Base-by-base conservation (phyloP, 1,140 invertebrate genomes). In the Himalopsyche phryganea region DNA sequence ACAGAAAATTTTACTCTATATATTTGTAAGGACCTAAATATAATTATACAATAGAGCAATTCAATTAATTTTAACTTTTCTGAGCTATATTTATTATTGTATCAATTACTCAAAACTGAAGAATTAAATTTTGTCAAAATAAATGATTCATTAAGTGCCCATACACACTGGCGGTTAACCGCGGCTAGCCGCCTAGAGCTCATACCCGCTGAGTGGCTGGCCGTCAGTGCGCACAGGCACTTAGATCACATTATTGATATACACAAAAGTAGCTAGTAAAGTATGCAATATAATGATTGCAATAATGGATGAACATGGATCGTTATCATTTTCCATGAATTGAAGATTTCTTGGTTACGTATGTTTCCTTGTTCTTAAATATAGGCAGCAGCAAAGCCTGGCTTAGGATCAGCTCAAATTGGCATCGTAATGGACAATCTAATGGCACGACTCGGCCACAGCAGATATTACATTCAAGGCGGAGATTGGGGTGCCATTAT, bases 381-480 rank as follows among this genome's bases (percentile, higher is more conserved):
- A n/a, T 77, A 86, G 51, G 76, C 71, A 11, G 68, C 82, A 0
- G 48, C 67, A 11, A 69, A 74, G 67, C 76, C 77, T 6, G 83
- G 83, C 7, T 66, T 84, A 11, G 77, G 80, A 46, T 55, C 73
- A 1, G 46, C 73, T 9, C 67, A 86, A 69, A 80, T 85, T 0
- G 82, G 72, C 1, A 66, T 79, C 14, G 68, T 86, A 13, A 80
- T 86, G 65, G 57, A 73, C 6, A 80, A 78, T 47, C 66, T 86
- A 3, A 86, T 86, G 84, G 53, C 69, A 28, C 68, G 81, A 23
- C 62, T 86, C 1, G 85, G 85, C 0, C 77, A 79, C 66, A 79
- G 81, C 54, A 92, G 81, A 67, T 88, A 87, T 60, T 87, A 91
- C 53, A 70, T 82, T 0, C 89, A 91, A 71, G 90, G 89, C 9